These are phyloP conservation scores for Cantharis flavilabris DNA, from an alignment of 2,888 invertebrate species.

Conservation along the genomic window DNA sequence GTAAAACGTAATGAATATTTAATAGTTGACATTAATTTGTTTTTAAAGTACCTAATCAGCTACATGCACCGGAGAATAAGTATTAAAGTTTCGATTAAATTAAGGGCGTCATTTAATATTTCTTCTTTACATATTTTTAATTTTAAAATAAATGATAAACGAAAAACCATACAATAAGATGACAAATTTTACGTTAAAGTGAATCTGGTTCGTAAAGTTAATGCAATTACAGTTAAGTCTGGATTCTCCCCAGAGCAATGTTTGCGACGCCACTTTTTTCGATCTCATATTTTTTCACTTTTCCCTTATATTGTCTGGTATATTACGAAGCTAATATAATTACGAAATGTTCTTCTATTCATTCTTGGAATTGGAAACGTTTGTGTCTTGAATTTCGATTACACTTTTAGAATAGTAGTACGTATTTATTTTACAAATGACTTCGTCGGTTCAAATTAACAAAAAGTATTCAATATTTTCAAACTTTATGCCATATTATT, in stretches of 20 bases:
- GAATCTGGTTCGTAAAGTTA: slow-evolving; percentile 29
- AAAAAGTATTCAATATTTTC: neutral
- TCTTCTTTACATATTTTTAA: neutral
- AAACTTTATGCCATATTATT: neutral
- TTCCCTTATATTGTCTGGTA: slow-evolving; percentile 34
- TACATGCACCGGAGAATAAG: neutral
- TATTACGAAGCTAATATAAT: slow-evolving; percentile 43
- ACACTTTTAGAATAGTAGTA: slow-evolving; percentile 36
- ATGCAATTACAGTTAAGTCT: slow-evolving; percentile 29
- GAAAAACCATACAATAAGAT: slow-evolving; percentile 11
- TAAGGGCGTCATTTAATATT: neutral
- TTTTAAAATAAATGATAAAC: slow-evolving; percentile 10
- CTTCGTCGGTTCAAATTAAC: slow-evolving; percentile 1
- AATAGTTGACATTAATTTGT: neutral
- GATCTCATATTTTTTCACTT: slow-evolving; percentile 26
- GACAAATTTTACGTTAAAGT: slow-evolving; percentile 19
- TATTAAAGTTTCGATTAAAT: slow-evolving; percentile 2
- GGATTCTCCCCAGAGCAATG: slow-evolving; percentile 15
- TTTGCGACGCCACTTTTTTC: slow-evolving; percentile 20
- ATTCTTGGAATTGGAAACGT: slow-evolving; percentile 42
- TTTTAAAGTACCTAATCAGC: neutral
- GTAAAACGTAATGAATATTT: neutral
- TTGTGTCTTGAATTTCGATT: slow-evolving; percentile 43
- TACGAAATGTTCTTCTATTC: slow-evolving; percentile 45
- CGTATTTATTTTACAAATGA: slow-evolving; percentile 34